phyloP scores from a whole-genome alignment of 2,888 invertebrate genomes.

The Lissocephala sabroskyi region DNA sequence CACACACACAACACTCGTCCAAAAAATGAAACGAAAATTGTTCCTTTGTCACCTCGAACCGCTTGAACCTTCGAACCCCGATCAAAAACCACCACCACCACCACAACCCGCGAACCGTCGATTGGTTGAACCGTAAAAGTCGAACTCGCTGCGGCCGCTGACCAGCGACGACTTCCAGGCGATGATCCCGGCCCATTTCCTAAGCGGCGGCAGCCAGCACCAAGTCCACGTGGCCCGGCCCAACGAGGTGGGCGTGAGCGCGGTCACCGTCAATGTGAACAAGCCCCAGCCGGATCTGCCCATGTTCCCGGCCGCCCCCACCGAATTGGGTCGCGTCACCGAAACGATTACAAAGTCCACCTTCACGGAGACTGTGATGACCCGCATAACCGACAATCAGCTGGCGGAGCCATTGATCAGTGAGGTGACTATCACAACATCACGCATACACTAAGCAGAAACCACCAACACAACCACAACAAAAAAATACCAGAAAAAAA shows the following conservation, averaged over 20 bases:
- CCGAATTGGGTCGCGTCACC: conserved; percentile 88
- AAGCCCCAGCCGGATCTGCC: conserved; percentile 80
- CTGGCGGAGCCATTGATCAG: conserved; percentile 88
- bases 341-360: conserved; percentile 97
- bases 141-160: conserved; percentile 81
- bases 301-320: conserved; percentile 86
- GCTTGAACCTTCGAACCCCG: conserved; percentile 15
- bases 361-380: conserved; percentile 95
- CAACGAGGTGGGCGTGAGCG: conserved; percentile 69
- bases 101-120: conserved; percentile 9
- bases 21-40: too few species aligned
- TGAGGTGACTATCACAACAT: conserved; percentile 80
- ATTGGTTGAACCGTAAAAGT: conserved; percentile 30
- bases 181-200: conserved; percentile 94
- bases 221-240: conserved; percentile 72
- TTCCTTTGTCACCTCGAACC: too few species aligned
- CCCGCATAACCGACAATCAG: conserved; percentile 93
- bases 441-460: conserved; percentile 56
- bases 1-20: conserved; percentile 2
- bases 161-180: conserved; percentile 96
- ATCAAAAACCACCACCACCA: conserved; percentile 8
- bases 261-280: conserved; percentile 90
- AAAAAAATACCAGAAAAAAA: conserved; percentile 28
- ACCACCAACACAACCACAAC: conserved; percentile 27
- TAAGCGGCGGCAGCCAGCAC: conserved; percentile 85